phyloP scores from a whole-genome alignment of 2,113 vertebrate species.

The Myiopsitta monachus region DNA sequence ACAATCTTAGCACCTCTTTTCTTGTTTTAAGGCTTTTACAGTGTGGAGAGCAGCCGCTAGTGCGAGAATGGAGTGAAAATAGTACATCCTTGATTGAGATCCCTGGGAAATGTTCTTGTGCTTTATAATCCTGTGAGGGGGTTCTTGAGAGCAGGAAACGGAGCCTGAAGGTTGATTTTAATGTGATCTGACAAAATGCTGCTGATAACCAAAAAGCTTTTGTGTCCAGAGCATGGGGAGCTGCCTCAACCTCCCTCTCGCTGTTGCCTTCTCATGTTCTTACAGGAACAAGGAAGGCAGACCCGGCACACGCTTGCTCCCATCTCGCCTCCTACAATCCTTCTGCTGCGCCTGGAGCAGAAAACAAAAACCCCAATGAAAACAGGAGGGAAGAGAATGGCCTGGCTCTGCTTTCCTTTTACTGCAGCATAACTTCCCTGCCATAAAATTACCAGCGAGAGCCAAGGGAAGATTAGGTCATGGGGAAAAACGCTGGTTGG shows the following conservation, averaged over 20 bases:
- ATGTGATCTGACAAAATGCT: neutral
- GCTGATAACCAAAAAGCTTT: neutral
- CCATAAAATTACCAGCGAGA: constrained; percentile 6
- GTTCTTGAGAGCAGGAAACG: neutral
- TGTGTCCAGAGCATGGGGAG: neutral
- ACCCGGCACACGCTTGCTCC: accelerated
- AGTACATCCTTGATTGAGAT: neutral
- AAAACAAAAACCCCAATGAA: neutral
- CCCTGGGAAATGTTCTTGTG: neutral
- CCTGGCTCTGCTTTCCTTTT: neutral
- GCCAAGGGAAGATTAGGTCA: constrained; percentile 29
- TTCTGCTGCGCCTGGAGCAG: neutral
- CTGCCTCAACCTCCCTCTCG: neutral
- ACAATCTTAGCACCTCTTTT: accelerated
- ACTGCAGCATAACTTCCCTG: neutral
- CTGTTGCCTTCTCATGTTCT: neutral
- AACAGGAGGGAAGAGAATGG: neutral
- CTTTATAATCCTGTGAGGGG: accelerated
- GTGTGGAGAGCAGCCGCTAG: accelerated
- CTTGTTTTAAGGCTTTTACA: neutral
- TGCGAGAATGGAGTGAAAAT: neutral
- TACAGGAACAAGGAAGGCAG: neutral
- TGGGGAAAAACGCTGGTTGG: neutral
- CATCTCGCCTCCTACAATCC: neutral
- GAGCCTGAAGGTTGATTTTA: neutral